A percentile compares a stretch with the other conserved stretches of the same genome.
These are phyloP conservation scores for Dicyrtoma fusca DNA, from an alignment of 2,888 invertebrate genomes.

Conservation along the genomic window DNA sequence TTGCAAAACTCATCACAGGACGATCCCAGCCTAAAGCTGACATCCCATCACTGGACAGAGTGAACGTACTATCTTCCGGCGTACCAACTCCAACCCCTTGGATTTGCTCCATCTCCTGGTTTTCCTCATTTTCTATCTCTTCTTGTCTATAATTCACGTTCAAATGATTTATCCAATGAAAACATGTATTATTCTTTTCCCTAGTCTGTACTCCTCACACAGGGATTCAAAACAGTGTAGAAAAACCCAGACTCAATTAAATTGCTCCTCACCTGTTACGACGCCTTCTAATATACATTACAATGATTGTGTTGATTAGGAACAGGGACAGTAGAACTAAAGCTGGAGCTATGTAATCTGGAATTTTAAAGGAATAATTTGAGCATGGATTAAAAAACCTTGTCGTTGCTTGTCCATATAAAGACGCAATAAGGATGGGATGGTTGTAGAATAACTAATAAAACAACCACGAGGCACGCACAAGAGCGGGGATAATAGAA, in stretches of 20 bases:
- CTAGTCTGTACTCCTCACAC: too few species aligned
- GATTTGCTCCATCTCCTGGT: slow-evolving; percentile 55
- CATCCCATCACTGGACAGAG: slow-evolving; percentile 41
- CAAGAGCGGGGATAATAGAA: neutral
- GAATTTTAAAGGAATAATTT: too few species aligned
- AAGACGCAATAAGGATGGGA: too few species aligned
- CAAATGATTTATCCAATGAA: too few species aligned
- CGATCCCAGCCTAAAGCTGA: slow-evolving; percentile 28
- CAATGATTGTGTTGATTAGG: slow-evolving; percentile 47
- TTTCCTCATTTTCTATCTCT: slow-evolving; percentile 53
- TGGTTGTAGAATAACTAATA: too few species aligned
- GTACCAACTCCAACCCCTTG: slow-evolving; percentile 40
- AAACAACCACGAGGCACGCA: too few species aligned
- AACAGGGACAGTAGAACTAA: slow-evolving; percentile 47
- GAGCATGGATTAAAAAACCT: too few species aligned
- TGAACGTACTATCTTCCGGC: slow-evolving; percentile 53
- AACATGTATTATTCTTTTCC: too few species aligned
- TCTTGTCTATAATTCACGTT: slow-evolving; percentile 46
- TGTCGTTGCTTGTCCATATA: too few species aligned
- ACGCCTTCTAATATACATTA: slow-evolving; percentile 48
- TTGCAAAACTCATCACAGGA: slow-evolving; percentile 27
- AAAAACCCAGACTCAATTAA: too few species aligned
- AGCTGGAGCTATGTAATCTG: slow-evolving; percentile 51
- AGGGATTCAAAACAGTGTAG: too few species aligned
- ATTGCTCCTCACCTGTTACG: slow-evolving; percentile 43